A percentile compares a stretch with the other conserved stretches of the same genome.
These are phyloP conservation scores for Semnopithecus entellus DNA, from an alignment of 2,113 vertebrate genomes.

Conservation along the genomic window DNA sequence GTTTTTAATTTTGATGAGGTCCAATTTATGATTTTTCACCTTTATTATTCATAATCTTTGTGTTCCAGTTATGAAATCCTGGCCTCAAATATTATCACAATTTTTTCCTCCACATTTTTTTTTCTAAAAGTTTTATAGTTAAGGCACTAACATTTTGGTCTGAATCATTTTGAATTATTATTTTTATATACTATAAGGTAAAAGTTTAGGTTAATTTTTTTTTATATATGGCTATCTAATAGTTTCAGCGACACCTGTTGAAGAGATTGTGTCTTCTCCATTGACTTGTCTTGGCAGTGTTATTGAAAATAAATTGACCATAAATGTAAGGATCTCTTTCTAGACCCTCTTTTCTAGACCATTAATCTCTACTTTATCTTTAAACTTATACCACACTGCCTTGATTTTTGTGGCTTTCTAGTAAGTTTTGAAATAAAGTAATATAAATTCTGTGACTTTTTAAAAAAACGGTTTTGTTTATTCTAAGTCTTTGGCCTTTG, in stretches of 20 bases:
- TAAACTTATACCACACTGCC: background rate
- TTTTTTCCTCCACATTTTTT: background rate
- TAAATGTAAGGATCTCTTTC: background rate
- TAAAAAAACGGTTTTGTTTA: background rate
- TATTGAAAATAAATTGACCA: background rate
- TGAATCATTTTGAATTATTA: background rate
- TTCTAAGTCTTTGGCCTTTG: background rate
- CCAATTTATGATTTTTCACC: background rate
- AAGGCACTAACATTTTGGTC: background rate
- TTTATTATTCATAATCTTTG: background rate
- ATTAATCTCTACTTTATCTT: background rate
- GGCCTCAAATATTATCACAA: background rate
- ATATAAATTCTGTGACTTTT: background rate
- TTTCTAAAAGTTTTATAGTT: background rate
- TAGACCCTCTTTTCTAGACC: background rate
- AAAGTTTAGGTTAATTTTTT: background rate
- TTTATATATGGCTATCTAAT: background rate
- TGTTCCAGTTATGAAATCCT: background rate
- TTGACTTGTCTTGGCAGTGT: background rate
- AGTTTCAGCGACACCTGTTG: background rate
- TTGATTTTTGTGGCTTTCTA: background rate
- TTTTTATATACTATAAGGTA: background rate
- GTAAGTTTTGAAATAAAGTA: background rate
- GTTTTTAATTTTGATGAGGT: background rate
- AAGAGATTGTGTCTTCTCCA: background rate